Conservation (phyloP, 2,113 vertebrate genomes). For the Seriola aureovittata region DNA sequence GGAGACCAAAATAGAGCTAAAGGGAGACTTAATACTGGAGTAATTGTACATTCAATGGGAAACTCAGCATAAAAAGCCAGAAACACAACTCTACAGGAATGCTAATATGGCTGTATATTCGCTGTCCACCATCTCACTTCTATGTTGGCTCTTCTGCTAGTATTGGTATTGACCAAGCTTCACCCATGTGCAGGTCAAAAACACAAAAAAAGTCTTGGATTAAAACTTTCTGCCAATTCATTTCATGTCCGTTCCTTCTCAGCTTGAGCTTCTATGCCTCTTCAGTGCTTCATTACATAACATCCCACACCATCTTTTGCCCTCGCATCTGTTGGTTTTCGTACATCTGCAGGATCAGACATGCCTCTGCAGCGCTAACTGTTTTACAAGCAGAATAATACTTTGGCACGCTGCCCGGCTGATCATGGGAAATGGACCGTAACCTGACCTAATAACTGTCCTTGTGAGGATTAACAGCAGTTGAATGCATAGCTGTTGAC, state of each 20-base stretch:
- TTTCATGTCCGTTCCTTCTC: background rate
- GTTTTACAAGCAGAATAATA: background rate
- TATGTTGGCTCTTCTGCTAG: no score
- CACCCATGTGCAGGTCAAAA: background rate
- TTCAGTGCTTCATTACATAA: background rate
- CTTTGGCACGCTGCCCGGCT: conserved; percentile 21
- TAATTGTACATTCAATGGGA: background rate
- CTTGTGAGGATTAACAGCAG: background rate
- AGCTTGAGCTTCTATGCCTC: background rate
- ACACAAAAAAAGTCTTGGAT: background rate
- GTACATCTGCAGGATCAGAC: conserved; percentile 33
- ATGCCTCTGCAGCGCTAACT: conserved; percentile 14
- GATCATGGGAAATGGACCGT: conserved; percentile 15
- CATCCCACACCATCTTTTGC: background rate
- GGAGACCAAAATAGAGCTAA: background rate
- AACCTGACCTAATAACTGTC: background rate
- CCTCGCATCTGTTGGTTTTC: background rate
- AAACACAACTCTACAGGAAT: no score
- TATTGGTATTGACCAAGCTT: no score
- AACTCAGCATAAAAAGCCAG: no score
- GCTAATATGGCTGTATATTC: background rate
- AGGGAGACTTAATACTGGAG: background rate
- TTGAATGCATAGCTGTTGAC: background rate
- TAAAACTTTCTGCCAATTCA: background rate
- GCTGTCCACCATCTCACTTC: no score